Evolutionary conservation across 2,888 invertebrate genomes (phyloP), one percentile per base, ranked within the genome.

Genomic region (Zootermopsis nevadensis): DNA sequence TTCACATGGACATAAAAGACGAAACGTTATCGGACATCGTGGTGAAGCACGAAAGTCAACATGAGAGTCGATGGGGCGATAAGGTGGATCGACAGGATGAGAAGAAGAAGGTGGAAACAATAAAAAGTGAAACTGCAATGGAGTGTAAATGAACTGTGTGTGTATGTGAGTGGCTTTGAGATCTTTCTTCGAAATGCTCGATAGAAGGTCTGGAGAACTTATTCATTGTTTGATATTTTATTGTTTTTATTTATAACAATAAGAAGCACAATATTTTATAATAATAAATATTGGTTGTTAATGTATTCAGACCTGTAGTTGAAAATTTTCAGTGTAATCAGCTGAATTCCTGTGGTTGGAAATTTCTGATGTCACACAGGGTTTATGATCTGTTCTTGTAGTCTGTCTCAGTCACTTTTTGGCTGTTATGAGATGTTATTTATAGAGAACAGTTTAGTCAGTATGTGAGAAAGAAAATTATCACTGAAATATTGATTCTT

Each of bases 1-100:
- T 33, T 6, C 79, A 55, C 12, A 35, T 35, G 53, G 31, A 79
- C 2, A 35, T 35, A 27, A 79, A 79, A 66, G 79, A 79, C 12
- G 79, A 79, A 15, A 66, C 24, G 15, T 48, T 48, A 60, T 15
- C 27, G 1, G 55, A 33, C 1, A 15, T 74, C n/a, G 12, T 35
- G 24, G 30, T 27, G 60, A 79, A 66, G 35, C 60, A 79, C 10
- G 79, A 79, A 12, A 10, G 22, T n/a, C 74, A 74, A 42, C 79
- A 79, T 35, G 79, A 79, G 48, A 79, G 60, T 35, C 27, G 79
- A 33, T 79, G 79, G 79, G 79, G 79, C 27, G 79, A 55, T n/a
- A 79, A 79, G 60, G 79, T 79, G 27, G 79, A 79, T 3, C 22
- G 7, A 7, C 35, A 77, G 22, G 60, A 66, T 8, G 60, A 35